Base-by-base conservation (phyloP, 2,113 vertebrate genomes). In the Microtus pennsylvanicus region DNA sequence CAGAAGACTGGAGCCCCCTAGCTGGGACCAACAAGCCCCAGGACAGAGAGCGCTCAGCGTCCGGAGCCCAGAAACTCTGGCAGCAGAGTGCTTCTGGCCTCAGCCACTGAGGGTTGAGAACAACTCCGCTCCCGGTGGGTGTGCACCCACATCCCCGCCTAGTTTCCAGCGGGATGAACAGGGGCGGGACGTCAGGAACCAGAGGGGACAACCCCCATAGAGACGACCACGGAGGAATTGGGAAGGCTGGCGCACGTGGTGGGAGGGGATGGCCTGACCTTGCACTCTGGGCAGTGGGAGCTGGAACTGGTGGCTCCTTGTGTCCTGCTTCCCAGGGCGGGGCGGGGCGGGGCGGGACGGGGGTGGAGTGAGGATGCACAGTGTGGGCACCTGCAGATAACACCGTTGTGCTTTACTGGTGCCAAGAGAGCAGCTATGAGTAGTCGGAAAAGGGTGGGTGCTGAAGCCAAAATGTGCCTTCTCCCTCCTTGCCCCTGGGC, bases 201-300 rank as follows among this genome's bases (percentile, higher is more conserved):
- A 4, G 75, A 93, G 52, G 55, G 55, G 75, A 89, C 74, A 87
- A 45, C 52, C 86, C 42, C 83, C 33, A 63, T 55, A 0, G 90
- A 75, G 75, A 92, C 72, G 90, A 94, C 92, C 92, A 58, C 94
- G 28, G 90, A 74, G n/a, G n/a, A 78, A 9, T 38, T 82, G 96
- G 93, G 70, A 21, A 5, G 58, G 38, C 14, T 2, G 0, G 94
- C 81, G 61, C 91, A 65, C 89, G 86, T 69, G 86, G 91, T 89
- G 87, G 95, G 94, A 93, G 96, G 95, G 67, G 86, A 75, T 24
- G 1, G 50, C n/a, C 74, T 0, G 12, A 74, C 80, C 63, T 83
- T 58, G 33, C 76, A 88, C 83, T 93, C 94, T 24, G 7, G 30
- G 78, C 83, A 82, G 72, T 95, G 89, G 86, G 11, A 50, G 28